Percentiles rank a stretch among this genome's conserved stretches.
Evolutionary conservation across 2,888 invertebrate species (phyloP).

Genomic region (Cheilosia soror): DNA sequence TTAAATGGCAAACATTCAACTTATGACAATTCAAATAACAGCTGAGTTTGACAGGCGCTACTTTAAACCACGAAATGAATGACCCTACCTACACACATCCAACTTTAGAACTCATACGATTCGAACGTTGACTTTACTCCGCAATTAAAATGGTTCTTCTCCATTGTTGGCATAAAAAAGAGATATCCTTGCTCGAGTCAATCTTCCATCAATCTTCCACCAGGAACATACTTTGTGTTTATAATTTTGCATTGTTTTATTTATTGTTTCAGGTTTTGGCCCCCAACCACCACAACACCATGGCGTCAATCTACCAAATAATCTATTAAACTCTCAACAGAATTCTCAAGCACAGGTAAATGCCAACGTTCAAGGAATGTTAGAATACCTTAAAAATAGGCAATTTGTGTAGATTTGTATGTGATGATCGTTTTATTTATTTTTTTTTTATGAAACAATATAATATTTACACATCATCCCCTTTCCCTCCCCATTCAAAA

Average conservation of each 20-base stretch:
- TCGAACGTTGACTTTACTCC: too few relatives aligned
- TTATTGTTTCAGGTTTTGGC: conserved; percentile 78
- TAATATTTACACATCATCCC: conserved; percentile 56
- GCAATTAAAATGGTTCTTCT: too few relatives aligned
- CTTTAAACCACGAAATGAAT: too few relatives aligned
- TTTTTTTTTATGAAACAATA: conserved; percentile 37
- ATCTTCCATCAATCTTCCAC: too few relatives aligned
- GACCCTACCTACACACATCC: too few relatives aligned
- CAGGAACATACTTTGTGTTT: too few relatives aligned
- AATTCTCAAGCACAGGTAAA: conserved; percentile 82
- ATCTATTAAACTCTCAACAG: conserved; percentile 81
- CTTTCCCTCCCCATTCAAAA: neutral
- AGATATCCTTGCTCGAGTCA: too few relatives aligned
- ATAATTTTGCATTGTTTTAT: neutral
- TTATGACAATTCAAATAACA: too few relatives aligned
- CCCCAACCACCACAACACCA: conserved; percentile 79
- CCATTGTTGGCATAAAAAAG: too few relatives aligned
- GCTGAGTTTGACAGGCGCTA: too few relatives aligned
- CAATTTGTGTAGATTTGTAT: conserved; percentile 80
- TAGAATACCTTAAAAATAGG: conserved; percentile 82
- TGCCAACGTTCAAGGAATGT: conserved; percentile 82
- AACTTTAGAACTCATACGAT: too few relatives aligned
- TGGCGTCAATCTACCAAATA: conserved; percentile 81
- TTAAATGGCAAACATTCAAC: too few relatives aligned
- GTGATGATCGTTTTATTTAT: conserved; percentile 56